Base-by-base conservation (phyloP, 2,113 vertebrate species). In the Syngnathoides biaculeatus region DNA sequence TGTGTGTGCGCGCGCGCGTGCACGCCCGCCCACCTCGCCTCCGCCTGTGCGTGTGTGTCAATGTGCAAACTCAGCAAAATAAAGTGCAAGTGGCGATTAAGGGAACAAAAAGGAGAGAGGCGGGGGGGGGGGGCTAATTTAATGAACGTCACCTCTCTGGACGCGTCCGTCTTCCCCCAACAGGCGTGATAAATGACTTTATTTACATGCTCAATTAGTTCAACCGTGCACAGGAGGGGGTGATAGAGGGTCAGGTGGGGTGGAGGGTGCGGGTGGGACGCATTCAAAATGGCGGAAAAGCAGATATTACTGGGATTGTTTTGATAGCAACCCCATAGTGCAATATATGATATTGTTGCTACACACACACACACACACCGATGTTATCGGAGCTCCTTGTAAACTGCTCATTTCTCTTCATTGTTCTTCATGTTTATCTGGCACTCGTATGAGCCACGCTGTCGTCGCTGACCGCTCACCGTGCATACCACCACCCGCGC, bases 121-220 rank as follows among this genome's bases (percentile, higher is more conserved):
- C 6, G 17, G 15, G 45, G 45, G 45, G 45, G 84, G 88, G 84
- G 64, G 38, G 27, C 40, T 61, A 47, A 77, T 93, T 93, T 95
- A 94, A 95, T 92, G 94, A 95, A 93, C 95, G 94, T 95, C 94
- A 94, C 94, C 95, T 96, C 92, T 93, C 92, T 90, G 92, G 95
- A 94, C 94, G 94, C 95, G 95, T 97, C 96, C 92, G 79, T 97
- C 95, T 96, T 93, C 79, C 84, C 91, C 65, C 83, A 92, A 93
- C 90, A 90, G 90, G 86, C 74, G 91, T 95, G 96, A 95, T 96
- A 94, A 96, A 96, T 97, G 94, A 95, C 95, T 96, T 95, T 96
- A 94, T 96, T 97, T 95, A 94, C 94, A 94, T 94, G 92, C 94
- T 95, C 94, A 95, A 94, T 96, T 95, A 95, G 94, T 90, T 92